Percentiles rank a stretch among this genome's conserved stretches.
Conservation (phyloP, 2,888 invertebrate genomes). For the Caenorhabditis sp. region DNA sequence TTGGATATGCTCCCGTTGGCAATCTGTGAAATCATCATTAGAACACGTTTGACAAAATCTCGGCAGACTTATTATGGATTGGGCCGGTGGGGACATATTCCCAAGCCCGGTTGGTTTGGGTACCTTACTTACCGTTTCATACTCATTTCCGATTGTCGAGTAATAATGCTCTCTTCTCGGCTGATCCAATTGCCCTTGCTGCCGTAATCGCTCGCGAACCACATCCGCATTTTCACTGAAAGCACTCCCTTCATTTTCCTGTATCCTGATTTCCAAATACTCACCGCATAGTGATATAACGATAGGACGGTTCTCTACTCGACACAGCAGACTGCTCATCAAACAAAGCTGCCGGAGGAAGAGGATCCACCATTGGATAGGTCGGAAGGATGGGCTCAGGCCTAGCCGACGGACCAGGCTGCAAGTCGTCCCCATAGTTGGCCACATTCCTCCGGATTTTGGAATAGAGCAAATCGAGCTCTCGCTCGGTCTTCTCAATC, state of each 20-base stretch:
- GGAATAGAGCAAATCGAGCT: constrained; percentile 72
- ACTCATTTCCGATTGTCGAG: constrained; percentile 76
- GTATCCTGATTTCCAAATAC: no score
- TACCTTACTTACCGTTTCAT: constrained; percentile 72
- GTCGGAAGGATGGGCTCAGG: constrained; percentile 49
- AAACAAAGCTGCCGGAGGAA: constrained; percentile 8
- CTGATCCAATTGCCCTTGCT: constrained; percentile 65
- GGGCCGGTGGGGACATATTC: no score
- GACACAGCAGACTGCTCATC: constrained; percentile 58
- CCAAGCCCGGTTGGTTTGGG: no score
- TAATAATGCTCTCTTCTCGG: constrained; percentile 75
- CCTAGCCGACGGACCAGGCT: constrained; percentile 46
- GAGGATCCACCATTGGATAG: constrained; percentile 10
- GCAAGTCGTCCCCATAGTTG: constrained; percentile 22
- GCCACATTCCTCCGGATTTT: constrained; percentile 54
- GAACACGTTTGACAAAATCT: no score
- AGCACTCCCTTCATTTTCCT: no score
- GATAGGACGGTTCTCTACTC: constrained; percentile 75
- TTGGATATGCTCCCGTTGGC: constrained; percentile 13
- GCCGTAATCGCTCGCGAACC: constrained; percentile 72
- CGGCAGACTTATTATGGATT: no score
- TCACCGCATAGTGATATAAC: constrained; percentile 76
- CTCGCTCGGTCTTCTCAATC: constrained; percentile 59
- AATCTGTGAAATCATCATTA: constrained; percentile 6
- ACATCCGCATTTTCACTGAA: constrained; percentile 71